Evolutionary conservation across 2,888 invertebrate species (phyloP).

Genomic region (Archaeoteleia sp.): DNA sequence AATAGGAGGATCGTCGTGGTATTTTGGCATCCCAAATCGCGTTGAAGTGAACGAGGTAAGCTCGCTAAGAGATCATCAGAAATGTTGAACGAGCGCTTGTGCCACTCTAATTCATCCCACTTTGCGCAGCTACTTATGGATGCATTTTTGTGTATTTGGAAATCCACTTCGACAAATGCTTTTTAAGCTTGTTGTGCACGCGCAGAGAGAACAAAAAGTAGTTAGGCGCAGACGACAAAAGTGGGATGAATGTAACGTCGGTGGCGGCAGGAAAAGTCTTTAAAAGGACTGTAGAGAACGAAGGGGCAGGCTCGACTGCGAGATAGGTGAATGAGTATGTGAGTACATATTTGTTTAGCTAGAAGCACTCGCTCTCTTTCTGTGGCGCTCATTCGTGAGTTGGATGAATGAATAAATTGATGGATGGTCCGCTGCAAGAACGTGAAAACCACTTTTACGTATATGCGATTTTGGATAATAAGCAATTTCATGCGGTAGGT

Average conservation of each 20-base stretch:
- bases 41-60: too few species aligned
- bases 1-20: too few species aligned
- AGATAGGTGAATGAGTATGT: slow-evolving; percentile 74
- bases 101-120: slow-evolving; percentile 34
- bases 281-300: slow-evolving; percentile 67
- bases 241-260: slow-evolving; percentile 53
- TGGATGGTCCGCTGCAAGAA: slow-evolving; percentile 55
- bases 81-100: too few species aligned
- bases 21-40: too few species aligned
- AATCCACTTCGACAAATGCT: slow-evolving; percentile 35
- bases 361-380: slow-evolving; percentile 70
- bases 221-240: slow-evolving; percentile 43
- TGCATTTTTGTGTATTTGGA: slow-evolving; percentile 37
- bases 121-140: slow-evolving; percentile 16
- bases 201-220: slow-evolving; percentile 25
- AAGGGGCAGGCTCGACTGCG: slow-evolving; percentile 63
- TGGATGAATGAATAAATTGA: slow-evolving; percentile 65
- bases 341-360: slow-evolving; percentile 74
- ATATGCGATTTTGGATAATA: slow-evolving; percentile 41
- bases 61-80: too few species aligned
- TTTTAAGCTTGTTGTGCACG: slow-evolving; percentile 46
- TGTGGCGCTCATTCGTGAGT: slow-evolving; percentile 57
- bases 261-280: slow-evolving; percentile 68
- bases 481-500: too few species aligned
- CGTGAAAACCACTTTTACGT: slow-evolving; percentile 56